Evolutionary conservation across 1,140 invertebrate species (phyloP).

Genomic region (Dinothrombium tinctorium): DNA sequence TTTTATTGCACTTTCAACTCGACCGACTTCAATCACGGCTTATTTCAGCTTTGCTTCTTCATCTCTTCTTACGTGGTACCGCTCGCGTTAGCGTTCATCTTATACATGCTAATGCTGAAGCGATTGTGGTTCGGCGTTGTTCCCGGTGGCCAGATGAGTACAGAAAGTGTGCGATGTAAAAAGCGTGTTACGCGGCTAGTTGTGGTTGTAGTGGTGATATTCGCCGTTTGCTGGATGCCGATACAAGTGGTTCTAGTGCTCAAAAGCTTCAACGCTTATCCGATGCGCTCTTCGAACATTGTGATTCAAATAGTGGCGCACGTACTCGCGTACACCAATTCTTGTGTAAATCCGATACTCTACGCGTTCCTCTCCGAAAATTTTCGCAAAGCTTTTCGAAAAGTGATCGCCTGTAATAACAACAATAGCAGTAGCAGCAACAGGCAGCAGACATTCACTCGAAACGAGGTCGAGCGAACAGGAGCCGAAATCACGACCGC

Average conservation of each 20-base stretch:
- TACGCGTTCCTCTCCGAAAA: slow-evolving; percentile 74
- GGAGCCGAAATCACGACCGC: too few relatives aligned
- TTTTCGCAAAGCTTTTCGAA: slow-evolving; percentile 56
- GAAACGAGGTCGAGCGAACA: too few relatives aligned
- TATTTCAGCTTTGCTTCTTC: slow-evolving; percentile 35
- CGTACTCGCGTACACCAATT: slow-evolving; percentile 81
- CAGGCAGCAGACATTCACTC: neutral
- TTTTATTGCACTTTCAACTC: slow-evolving; percentile 6
- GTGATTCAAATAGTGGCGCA: slow-evolving; percentile 57
- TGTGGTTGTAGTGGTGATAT: slow-evolving; percentile 73
- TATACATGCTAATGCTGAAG: slow-evolving; percentile 74
- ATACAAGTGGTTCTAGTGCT: slow-evolving; percentile 62
- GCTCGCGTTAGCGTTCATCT: slow-evolving; percentile 53
- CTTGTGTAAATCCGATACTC: slow-evolving; percentile 31
- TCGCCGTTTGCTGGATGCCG: slow-evolving; percentile 84
- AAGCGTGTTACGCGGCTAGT: slow-evolving; percentile 78
- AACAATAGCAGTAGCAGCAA: neutral
- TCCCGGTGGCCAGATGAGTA: slow-evolving; percentile 40
- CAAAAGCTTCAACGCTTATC: slow-evolving; percentile 41
- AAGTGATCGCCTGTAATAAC: slow-evolving; percentile 24
- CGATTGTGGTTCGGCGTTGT: slow-evolving; percentile 54
- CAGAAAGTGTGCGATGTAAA: slow-evolving; percentile 51
- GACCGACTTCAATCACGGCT: slow-evolving; percentile 9
- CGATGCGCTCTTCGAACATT: slow-evolving; percentile 33
- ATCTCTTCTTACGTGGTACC: slow-evolving; percentile 61